These are phyloP conservation scores for Manduca sexta DNA, from an alignment of 1,140 invertebrate genomes.

Conservation along the genomic window DNA sequence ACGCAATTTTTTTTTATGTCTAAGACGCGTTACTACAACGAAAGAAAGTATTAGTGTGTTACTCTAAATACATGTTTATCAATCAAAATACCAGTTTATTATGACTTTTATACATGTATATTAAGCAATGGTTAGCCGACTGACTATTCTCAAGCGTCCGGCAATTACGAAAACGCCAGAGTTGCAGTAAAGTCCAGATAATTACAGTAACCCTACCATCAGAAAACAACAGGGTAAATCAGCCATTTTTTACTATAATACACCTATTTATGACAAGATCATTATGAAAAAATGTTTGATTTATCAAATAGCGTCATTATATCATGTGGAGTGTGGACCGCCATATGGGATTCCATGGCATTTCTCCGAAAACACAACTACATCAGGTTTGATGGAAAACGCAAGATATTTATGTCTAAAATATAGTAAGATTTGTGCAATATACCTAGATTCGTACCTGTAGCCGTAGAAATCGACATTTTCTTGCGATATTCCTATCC, in stretches of 20 bases:
- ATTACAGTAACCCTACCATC: constrained; percentile 53
- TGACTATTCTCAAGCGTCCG: constrained; percentile 19
- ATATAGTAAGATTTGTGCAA: constrained; percentile 21
- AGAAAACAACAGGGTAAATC: constrained; percentile 34
- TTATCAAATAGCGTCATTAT: constrained; percentile 59
- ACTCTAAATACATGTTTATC: too few relatives aligned
- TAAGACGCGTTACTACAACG: too few relatives aligned
- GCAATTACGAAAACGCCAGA: constrained; percentile 47
- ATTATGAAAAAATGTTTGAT: constrained; percentile 34
- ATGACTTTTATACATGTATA: too few relatives aligned
- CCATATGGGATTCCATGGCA: constrained; percentile 72
- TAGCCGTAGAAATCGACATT: constrained; percentile 69
- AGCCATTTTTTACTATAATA: constrained; percentile 10
- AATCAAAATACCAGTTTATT: too few relatives aligned
- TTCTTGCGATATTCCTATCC: constrained; percentile 45
- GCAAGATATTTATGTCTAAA: constrained; percentile 24
- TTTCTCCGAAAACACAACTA: constrained; percentile 65
- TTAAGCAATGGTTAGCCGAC: too few relatives aligned
- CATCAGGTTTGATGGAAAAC: constrained; percentile 49
- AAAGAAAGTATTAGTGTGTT: too few relatives aligned
- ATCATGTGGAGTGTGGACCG: constrained; percentile 70
- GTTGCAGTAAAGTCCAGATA: constrained; percentile 46
- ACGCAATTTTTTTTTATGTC: too few relatives aligned
- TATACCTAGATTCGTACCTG: constrained; percentile 45
- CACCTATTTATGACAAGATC: constrained; percentile 22